A percentile compares a stretch with the other conserved stretches of the same genome.
These are phyloP conservation scores for Sweltsa coloradensis DNA, from an alignment of 1,140 invertebrate genomes.

Conservation along the genomic window DNA sequence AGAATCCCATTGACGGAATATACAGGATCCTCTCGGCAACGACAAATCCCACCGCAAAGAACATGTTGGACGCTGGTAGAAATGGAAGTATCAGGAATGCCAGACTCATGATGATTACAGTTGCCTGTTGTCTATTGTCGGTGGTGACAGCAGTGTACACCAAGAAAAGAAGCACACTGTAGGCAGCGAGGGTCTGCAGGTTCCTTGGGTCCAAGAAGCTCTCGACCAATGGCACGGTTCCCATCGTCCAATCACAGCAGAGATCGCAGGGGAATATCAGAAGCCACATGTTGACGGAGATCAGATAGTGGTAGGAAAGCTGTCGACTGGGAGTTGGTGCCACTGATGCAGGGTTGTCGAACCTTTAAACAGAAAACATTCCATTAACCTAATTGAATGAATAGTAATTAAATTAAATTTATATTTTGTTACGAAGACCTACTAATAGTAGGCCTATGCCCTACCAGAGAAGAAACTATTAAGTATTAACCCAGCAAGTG, in stretches of 20 bases:
- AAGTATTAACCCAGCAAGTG: too few species aligned
- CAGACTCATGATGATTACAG: conserved; percentile 71
- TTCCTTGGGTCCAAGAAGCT: conserved; percentile 72
- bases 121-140: conserved; percentile 50
- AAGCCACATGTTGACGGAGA: conserved; percentile 82
- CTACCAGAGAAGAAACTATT: too few species aligned
- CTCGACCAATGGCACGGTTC: conserved; percentile 78
- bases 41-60: conserved; percentile 95
- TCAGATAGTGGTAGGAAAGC: conserved; percentile 86
- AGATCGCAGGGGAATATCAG: conserved; percentile 78
- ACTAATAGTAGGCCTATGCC: not conserved
- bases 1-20: conserved; percentile 96
- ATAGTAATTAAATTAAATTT: not conserved
- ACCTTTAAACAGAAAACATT: conserved; percentile 48
- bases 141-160: conserved; percentile 50
- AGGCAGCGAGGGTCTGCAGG: conserved; percentile 65
- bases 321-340: conserved; percentile 65
- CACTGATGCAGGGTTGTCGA: conserved; percentile 86
- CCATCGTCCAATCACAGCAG: conserved; percentile 99
- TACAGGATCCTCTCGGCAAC: conserved; percentile 92
- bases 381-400: not conserved
- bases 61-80: conserved; percentile 90
- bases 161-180: conserved; percentile 46
- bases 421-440: not conserved
- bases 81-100: conserved; percentile 83